Evolutionary conservation across 1,140 invertebrate species (phyloP), one percentile per base, ranked within the genome.

Genomic region (Atta colombica): DNA sequence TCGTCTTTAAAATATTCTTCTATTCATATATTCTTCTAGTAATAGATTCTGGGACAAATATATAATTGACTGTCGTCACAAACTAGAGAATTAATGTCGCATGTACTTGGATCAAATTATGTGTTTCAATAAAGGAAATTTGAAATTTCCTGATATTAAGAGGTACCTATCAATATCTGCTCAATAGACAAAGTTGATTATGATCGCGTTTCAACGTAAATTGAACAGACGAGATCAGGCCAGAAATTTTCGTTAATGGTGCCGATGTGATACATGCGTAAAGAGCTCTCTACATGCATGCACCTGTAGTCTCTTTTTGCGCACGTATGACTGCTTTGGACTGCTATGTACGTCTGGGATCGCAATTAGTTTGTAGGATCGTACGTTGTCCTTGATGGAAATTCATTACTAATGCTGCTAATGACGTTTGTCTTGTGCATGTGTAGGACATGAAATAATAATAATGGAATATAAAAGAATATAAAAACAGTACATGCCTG

Each of bases 151-250:
- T 51, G 55, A 63, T 75, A 84, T 84, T 75, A 84, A 84, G 69
- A 45, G 80, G 1, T 16, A 58, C 39, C 4, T 45, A 63, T 84
- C 55, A 55, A n/a, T 35, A 84, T 84, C 72, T 75, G 69, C 28
- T 75, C 80, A 84, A 84, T 84, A 68, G 69, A 84, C 80, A 84
- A 84, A 84, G 68, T 84, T 58, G 45, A 84, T 84, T 84, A 84
- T 39, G 80, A 75, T 84, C 68, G 58, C 80, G 80, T 84, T 84
- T 84, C 69, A 84, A 49, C 55, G 25, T 58, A 84, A 75, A 84
- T 84, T 84, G 55, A 72, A 69, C 35, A 75, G 80, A 71, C 80
- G 68, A 45, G 80, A 55, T 35, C 39, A 16, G 69, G 8, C 18
- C 55, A 28, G 28, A 45, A 74, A 75, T 84, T 81, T 81, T 84